phyloP scores from a whole-genome alignment of 2,888 invertebrate genomes.

The Agonum fuliginosum region DNA sequence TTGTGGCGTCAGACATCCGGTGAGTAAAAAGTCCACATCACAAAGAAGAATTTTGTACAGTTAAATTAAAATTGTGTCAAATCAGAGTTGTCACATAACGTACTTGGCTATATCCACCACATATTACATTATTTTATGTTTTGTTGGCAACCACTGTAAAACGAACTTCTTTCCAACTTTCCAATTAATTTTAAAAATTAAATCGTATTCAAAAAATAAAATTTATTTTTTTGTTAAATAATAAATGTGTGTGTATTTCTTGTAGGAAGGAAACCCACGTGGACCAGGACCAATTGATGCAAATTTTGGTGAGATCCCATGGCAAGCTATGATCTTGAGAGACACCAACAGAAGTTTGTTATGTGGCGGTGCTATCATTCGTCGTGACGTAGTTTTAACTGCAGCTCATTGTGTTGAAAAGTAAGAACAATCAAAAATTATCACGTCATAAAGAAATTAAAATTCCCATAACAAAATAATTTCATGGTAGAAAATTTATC shows the following conservation, averaged over 20 bases:
- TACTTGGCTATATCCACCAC: too few relatives aligned
- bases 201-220: neutral
- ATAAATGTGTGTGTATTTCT: constrained; percentile 2
- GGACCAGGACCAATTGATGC: constrained; percentile 76
- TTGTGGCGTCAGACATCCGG: constrained; percentile 65
- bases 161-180: too few relatives aligned
- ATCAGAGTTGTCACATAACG: too few relatives aligned
- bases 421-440: constrained; percentile 72
- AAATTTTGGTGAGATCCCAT: constrained; percentile 88
- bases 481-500: neutral
- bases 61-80: too few relatives aligned
- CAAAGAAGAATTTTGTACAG: too few relatives aligned
- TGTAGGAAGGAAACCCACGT: constrained; percentile 74
- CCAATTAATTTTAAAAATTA: neutral
- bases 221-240: constrained; percentile 60
- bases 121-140: too few relatives aligned
- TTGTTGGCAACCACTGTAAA: too few relatives aligned
- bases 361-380: constrained; percentile 87
- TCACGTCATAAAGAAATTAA: too few relatives aligned
- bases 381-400: constrained; percentile 83
- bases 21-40: too few relatives aligned
- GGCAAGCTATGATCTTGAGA: constrained; percentile 89
- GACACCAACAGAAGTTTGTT: constrained; percentile 83
- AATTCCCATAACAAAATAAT: neutral
- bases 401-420: constrained; percentile 88